phyloP scores from a whole-genome alignment of 2,113 vertebrate species.

The Pelecanus crispus region DNA sequence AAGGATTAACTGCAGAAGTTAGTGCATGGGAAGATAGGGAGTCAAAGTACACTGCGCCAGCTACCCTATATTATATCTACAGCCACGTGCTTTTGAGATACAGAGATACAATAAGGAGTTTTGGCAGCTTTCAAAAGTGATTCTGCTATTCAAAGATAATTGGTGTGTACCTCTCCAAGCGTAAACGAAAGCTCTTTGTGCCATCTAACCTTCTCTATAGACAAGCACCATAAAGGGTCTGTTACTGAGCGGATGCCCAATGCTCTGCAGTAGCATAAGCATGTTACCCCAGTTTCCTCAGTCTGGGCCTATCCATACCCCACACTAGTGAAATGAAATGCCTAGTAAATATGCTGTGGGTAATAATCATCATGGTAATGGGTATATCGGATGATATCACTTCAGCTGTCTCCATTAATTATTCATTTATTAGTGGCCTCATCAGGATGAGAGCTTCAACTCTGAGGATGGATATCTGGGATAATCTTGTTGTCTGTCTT shows the following conservation, averaged over 20 bases:
- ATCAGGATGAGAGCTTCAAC: not conserved
- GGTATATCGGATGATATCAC: not conserved
- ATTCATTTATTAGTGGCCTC: not conserved
- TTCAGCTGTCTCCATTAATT: not conserved
- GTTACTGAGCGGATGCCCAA: not conserved
- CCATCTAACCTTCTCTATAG: not conserved
- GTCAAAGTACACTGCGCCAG: not conserved
- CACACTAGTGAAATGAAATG: not conserved
- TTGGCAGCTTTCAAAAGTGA: not conserved
- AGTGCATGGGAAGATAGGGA: not conserved
- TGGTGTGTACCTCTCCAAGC: not conserved
- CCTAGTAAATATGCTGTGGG: not conserved
- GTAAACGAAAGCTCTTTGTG: not conserved
- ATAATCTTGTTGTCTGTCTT: not conserved
- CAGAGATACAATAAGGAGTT: not conserved
- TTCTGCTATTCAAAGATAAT: not conserved
- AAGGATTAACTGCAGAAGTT: not conserved
- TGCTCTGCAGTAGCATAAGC: fast-evolving
- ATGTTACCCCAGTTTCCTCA: not conserved
- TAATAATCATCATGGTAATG: not conserved
- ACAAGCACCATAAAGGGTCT: not conserved
- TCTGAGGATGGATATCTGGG: not conserved
- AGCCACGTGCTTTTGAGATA: not conserved
- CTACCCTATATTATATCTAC: not conserved
- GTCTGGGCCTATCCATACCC: not conserved